phyloP scores from a whole-genome alignment of 2,888 invertebrate species.

The Strigamia maritima region DNA sequence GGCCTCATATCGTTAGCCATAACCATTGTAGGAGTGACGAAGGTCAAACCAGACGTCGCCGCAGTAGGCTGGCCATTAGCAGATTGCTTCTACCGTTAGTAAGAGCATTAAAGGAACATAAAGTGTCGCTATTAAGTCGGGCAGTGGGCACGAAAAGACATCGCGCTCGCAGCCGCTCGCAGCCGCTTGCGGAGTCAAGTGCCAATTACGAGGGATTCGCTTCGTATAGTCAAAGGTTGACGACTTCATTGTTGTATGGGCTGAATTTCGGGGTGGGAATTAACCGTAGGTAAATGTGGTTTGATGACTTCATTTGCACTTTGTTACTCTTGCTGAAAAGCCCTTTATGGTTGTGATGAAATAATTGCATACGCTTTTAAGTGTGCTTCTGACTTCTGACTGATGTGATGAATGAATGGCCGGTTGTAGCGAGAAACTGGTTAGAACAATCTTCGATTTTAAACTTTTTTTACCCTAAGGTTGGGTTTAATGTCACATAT shows the following conservation, averaged over 20 bases:
- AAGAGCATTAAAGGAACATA: constrained; percentile 5
- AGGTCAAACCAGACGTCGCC: constrained; percentile 15
- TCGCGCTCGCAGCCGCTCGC: background rate
- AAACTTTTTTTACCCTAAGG: too few relatives aligned
- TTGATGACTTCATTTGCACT: constrained; percentile 6
- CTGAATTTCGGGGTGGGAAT: background rate
- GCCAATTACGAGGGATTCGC: constrained; percentile 7
- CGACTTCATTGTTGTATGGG: background rate
- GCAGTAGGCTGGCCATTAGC: constrained; percentile 1
- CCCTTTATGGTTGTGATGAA: background rate
- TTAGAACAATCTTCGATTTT: too few relatives aligned
- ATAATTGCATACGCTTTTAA: background rate
- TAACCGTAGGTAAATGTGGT: constrained; percentile 6
- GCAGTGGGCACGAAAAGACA: background rate
- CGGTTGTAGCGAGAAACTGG: too few relatives aligned
- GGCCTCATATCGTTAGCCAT: constrained; percentile 5
- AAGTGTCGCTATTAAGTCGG: constrained; percentile 10
- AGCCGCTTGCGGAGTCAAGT: background rate
- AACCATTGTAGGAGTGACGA: background rate
- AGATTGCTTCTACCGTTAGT: constrained; percentile 15
- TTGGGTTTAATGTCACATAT: too few relatives aligned
- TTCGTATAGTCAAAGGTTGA: background rate
- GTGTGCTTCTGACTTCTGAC: background rate
- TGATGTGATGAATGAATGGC: background rate
- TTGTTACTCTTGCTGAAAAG: background rate